These are phyloP conservation scores for Puntigrus tetrazona DNA, from an alignment of 2,113 vertebrate genomes.

Conservation along the genomic window DNA sequence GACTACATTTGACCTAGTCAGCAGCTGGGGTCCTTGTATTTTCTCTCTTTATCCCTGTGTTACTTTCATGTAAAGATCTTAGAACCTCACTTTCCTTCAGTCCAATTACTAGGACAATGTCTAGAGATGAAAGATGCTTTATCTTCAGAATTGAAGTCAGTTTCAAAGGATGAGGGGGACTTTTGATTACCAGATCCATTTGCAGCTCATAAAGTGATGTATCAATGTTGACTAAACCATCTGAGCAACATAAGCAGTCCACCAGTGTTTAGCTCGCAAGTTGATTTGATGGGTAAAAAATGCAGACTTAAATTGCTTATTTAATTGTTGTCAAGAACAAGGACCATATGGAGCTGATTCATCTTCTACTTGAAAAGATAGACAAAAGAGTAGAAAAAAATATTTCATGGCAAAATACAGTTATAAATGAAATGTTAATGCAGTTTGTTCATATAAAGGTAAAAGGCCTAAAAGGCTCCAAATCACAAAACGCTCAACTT, in stretches of 20 bases:
- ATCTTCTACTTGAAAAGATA: neutral
- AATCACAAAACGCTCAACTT: neutral
- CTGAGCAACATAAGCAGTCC: neutral
- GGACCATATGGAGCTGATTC: neutral
- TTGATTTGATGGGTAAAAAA: neutral
- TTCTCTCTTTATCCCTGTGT: neutral
- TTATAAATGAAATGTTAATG: neutral
- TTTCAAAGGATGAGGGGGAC: constrained; percentile 42
- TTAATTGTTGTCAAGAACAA: neutral
- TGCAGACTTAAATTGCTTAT: neutral
- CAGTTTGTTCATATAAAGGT: neutral
- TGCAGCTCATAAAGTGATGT: constrained; percentile 3
- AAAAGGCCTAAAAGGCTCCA: neutral
- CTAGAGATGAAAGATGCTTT: constrained; percentile 51
- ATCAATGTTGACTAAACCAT: constrained; percentile 30
- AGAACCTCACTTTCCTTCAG: constrained; percentile 38
- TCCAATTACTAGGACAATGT: constrained; percentile 47
- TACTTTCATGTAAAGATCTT: constrained; percentile 31
- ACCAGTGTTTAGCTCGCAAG: neutral
- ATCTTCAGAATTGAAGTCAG: constrained; percentile 35
- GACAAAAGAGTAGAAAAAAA: neutral
- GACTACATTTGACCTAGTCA: constrained; percentile 57
- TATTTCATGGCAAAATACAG: neutral
- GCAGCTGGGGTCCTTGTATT: constrained; percentile 59
- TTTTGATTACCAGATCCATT: constrained; percentile 31